Percentiles rank a stretch among this genome's conserved stretches.
Evolutionary conservation across 2,113 vertebrate genomes (phyloP).

Genomic region (Oreotrochilus melanogaster): DNA sequence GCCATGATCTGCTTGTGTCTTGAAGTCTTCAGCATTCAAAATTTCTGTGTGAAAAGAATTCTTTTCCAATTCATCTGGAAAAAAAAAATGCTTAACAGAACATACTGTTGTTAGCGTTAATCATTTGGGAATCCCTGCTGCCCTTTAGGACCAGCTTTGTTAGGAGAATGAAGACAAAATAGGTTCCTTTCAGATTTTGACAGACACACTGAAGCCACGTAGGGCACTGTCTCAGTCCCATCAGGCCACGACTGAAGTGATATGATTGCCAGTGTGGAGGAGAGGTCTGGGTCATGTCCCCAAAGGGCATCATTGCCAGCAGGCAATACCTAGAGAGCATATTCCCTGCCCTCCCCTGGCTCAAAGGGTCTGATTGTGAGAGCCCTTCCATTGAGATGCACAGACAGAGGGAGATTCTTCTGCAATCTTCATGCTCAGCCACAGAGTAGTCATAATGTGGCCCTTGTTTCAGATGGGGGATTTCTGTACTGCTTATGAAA

Average conservation of each 20-base stretch:
- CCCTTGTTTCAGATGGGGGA: not conserved
- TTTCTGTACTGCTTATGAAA: not conserved
- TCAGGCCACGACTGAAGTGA: accelerated
- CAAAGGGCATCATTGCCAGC: slow-evolving; percentile 44
- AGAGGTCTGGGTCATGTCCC: slow-evolving; percentile 52
- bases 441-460: not conserved
- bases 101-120: not conserved
- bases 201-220: not conserved
- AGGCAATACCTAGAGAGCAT: slow-evolving; percentile 46
- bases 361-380: slow-evolving; percentile 61
- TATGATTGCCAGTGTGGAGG: not conserved
- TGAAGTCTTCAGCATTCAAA: not conserved
- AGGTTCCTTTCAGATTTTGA: slow-evolving; percentile 35
- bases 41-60: slow-evolving; percentile 2
- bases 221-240: not conserved
- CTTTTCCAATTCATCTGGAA: not conserved
- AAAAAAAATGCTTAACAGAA: not conserved
- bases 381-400: not conserved
- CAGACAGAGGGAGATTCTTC: slow-evolving; percentile 55
- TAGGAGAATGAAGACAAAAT: slow-evolving; percentile 6
- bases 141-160: not conserved
- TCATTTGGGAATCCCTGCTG: slow-evolving; percentile 17
- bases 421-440: not conserved
- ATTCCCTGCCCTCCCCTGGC: not conserved
- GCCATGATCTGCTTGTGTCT: not conserved